Evolutionary conservation across 64 coral and sea anemone genomes (phyloP).

Genomic region (Orbicella faveolata): DNA sequence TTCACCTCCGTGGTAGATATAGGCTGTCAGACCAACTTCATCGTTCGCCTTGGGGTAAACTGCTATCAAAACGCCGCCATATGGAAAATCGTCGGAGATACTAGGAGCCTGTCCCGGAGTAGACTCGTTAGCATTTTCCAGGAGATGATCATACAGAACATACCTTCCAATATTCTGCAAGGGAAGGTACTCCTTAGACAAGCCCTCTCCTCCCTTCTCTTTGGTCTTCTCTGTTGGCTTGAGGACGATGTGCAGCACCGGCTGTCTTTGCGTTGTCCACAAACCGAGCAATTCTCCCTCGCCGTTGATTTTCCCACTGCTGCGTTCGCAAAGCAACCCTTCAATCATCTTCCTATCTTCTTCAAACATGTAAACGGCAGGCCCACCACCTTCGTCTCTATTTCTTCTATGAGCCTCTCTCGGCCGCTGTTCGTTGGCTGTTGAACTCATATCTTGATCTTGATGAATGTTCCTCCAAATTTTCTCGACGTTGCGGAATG

Average conservation of each 20-base stretch:
- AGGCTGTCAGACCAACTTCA: not conserved
- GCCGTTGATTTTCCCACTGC: not conserved
- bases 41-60: not conserved
- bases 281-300: slow-evolving; percentile 61
- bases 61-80: not conserved
- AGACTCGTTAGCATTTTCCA: not conserved
- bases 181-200: not conserved
- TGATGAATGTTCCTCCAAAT: not conserved
- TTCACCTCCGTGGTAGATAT: not conserved
- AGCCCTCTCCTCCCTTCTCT: not conserved
- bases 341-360: not conserved
- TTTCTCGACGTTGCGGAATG: slow-evolving; percentile 4
- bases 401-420: not conserved
- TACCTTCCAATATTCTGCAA: slow-evolving; percentile 13
- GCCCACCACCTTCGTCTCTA: not conserved
- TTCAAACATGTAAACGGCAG: not conserved
- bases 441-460: slow-evolving; percentile 1
- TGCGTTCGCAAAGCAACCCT: not conserved
- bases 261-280: slow-evolving; percentile 61
- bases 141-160: not conserved
- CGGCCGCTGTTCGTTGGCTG: not conserved
- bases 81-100: not conserved
- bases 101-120: not conserved
- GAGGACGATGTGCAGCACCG: slow-evolving; percentile 50
- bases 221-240: not conserved